phyloP scores from a whole-genome alignment of 2,113 vertebrate species.

The Catharus bicknelli region DNA sequence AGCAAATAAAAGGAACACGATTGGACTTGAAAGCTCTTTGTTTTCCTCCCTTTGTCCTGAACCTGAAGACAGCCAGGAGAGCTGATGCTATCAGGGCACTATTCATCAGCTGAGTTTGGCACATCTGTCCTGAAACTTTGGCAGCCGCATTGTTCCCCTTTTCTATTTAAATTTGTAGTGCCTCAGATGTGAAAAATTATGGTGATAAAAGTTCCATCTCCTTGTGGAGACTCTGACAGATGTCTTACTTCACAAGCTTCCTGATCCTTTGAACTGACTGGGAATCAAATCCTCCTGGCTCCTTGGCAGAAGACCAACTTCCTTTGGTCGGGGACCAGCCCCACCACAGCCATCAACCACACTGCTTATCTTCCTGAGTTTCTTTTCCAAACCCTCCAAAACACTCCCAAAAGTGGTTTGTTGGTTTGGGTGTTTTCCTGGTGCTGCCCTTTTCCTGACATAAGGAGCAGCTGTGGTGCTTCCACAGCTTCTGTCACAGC shows the following conservation, averaged over 20 bases:
- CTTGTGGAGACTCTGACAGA: neutral
- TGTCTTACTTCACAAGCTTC: neutral
- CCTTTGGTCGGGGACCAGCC: neutral
- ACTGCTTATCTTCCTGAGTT: neutral
- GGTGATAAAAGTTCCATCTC: neutral
- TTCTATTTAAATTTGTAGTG: neutral
- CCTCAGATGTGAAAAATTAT: neutral
- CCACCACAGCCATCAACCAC: neutral
- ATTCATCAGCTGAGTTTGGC: neutral
- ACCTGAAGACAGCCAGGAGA: neutral
- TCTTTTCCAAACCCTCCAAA: neutral
- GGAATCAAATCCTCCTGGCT: neutral
- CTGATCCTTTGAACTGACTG: neutral
- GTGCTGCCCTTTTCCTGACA: neutral
- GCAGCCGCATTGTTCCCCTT: neutral
- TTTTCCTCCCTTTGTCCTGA: slow-evolving; percentile 34
- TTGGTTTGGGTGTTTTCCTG: neutral
- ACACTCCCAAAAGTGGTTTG: accelerated
- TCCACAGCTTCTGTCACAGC: neutral
- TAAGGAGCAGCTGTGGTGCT: neutral
- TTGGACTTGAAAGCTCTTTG: slow-evolving; percentile 20
- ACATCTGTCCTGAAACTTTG: neutral
- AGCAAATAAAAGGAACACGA: slow-evolving; percentile 2
- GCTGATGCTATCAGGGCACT: neutral
- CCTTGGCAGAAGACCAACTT: neutral